Conservation (phyloP, 2,797 vertebrate genomes). For the Enteromius mattozi region DNA sequence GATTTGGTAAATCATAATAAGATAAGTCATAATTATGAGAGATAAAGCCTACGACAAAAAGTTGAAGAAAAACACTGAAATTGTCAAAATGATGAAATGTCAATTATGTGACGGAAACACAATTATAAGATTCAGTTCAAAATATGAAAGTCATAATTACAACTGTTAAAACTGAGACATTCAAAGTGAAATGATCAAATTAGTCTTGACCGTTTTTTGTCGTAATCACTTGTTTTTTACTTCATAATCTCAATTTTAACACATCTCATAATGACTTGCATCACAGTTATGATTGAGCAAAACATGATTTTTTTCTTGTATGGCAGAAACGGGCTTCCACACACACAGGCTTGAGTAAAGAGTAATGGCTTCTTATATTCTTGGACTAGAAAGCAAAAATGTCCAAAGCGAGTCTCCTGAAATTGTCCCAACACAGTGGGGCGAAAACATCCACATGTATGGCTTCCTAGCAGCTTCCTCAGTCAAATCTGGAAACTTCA, state of each 20-base stretch:
- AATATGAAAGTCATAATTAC: not conserved
- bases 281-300: not conserved
- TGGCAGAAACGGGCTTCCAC: not conserved
- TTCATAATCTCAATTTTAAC: not conserved
- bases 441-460: slow-evolving; percentile 43
- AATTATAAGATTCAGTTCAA: too few species aligned
- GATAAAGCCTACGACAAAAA: not conserved
- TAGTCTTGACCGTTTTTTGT: not conserved
- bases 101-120: not conserved
- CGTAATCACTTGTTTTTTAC: not conserved
- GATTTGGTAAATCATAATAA: not conserved
- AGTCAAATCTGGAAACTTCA: not conserved
- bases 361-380: slow-evolving; percentile 51
- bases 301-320: not conserved
- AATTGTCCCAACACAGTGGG: not conserved
- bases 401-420: slow-evolving; percentile 1
- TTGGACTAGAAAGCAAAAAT: slow-evolving; percentile 23
- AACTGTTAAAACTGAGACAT: not conserved
- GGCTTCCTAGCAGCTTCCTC: slow-evolving; percentile 29
- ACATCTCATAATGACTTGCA: not conserved
- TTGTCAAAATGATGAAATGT: not conserved
- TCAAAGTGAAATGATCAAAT: not conserved
- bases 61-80: not conserved
- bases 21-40: not conserved
- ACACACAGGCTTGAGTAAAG: slow-evolving; percentile 7